phyloP scores from a whole-genome alignment of 2,888 invertebrate species.

The Caenorhabditis afra region DNA sequence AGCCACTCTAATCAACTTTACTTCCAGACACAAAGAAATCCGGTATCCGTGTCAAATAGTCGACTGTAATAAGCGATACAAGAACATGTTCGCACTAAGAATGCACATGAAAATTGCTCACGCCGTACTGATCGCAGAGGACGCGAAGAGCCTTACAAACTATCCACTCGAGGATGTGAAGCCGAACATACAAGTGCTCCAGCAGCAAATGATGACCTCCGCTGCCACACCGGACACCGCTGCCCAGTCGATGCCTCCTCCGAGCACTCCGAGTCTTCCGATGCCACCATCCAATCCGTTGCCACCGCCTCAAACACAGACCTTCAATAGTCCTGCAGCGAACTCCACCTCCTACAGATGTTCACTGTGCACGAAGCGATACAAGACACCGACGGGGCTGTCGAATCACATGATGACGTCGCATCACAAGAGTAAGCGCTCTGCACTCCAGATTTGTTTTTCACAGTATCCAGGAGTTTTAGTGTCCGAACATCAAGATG shows the following conservation, averaged over 20 bases:
- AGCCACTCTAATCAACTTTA: background rate
- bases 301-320: too few species aligned
- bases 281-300: too few species aligned
- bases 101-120: slow-evolving; percentile 59
- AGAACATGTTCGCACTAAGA: slow-evolving; percentile 55
- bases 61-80: slow-evolving; percentile 64
- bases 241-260: background rate
- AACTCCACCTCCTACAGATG: slow-evolving; percentile 57
- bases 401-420: slow-evolving; percentile 62
- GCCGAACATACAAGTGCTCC: slow-evolving; percentile 7
- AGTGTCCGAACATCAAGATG: slow-evolving; percentile 41
- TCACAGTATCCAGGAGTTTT: background rate
- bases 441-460: background rate
- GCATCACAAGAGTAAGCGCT: slow-evolving; percentile 58
- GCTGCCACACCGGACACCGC: background rate
- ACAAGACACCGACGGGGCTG: slow-evolving; percentile 64
- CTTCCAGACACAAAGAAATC: slow-evolving; percentile 49
- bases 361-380: slow-evolving; percentile 62
- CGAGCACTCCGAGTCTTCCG: too few species aligned
- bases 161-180: slow-evolving; percentile 23
- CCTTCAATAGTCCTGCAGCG: slow-evolving; percentile 33
- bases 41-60: slow-evolving; percentile 59
- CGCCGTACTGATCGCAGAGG: slow-evolving; percentile 32
- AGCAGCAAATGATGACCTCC: slow-evolving; percentile 9
- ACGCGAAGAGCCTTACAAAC: slow-evolving; percentile 36